Base-by-base conservation (phyloP, 2,113 vertebrate genomes). In the Podarcis muralis region DNA sequence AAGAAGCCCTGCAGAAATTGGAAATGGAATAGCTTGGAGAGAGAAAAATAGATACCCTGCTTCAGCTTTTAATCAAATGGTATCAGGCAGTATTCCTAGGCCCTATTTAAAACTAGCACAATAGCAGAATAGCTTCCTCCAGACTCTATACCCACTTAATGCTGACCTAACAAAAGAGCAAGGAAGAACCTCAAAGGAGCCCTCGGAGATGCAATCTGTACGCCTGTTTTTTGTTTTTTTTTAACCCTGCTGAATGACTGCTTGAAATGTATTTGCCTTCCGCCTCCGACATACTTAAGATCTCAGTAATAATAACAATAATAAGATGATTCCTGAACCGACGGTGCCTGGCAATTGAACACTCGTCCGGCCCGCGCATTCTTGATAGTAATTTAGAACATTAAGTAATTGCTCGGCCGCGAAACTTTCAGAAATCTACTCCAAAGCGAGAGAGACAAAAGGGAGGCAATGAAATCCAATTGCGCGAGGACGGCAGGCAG, bases 401-500 rank as follows among this genome's bases (percentile, higher is more conserved):
- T 94, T 96, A 95, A 97, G 92, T 96, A 86, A 94, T 97, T 96
- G 95, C 92, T 93, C 93, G 76, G 62, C 59, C 91, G 90, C 91
- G 94, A 96, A 97, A 97, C 95, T 95, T 96, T 97, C 93, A 96
- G 94, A 76, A 96, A 96, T 92, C 95, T 94, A 92, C 94, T 96
- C 94, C 87, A 83, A 96, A 95, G 92, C 91, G 93, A 95, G 94
- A 95, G 93, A 97, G 95, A 98, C 97, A 98, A 98, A 97, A 94
- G 96, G 90, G 87, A 93, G 91, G 94, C 95, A 96, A 97, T 95
- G 94, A 95, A 97, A 97, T 97, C 95, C 97, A 97, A 98, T 97
- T 97, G 97, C 97, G 95, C 90, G 90, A 90, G 93, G 95, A 93
- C 92, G 94, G 92, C 78, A 48, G 96, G 97, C 98, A 98, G 98